These are phyloP conservation scores for Acleris literana DNA, from an alignment of 2,888 invertebrate species.

Conservation along the genomic window DNA sequence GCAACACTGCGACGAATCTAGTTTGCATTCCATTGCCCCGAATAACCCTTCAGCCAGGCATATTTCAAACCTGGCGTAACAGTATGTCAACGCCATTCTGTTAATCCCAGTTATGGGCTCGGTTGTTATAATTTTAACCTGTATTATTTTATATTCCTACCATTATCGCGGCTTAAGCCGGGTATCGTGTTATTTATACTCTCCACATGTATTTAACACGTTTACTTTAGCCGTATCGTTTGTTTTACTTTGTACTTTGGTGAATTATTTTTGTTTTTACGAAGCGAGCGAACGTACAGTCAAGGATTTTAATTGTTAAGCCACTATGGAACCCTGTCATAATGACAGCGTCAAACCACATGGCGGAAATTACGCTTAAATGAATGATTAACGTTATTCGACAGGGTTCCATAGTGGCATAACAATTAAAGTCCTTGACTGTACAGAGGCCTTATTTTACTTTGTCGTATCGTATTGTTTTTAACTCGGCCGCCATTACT, in stretches of 20 bases:
- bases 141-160: conserved; percentile 67
- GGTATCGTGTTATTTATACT: conserved; percentile 61
- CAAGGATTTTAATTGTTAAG: no score
- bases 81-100: conserved; percentile 62
- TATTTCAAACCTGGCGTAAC: conserved; percentile 53
- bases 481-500: no score
- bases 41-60: conserved; percentile 41
- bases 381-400: no score
- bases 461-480: no score
- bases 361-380: no score
- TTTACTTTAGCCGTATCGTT: conserved; percentile 42
- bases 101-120: conserved; percentile 67
- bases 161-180: conserved; percentile 64
- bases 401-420: no score
- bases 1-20: not conserved
- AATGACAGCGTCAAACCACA: no score
- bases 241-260: conserved; percentile 39
- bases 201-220: conserved; percentile 51
- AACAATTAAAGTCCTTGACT: no score
- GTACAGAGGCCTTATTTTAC: no score
- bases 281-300: not conserved
- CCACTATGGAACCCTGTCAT: no score
- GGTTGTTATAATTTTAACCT: conserved; percentile 69
- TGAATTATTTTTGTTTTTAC: conserved; percentile 35
- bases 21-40: not conserved